Percentiles rank a stretch among this genome's conserved stretches.
These are phyloP conservation scores for Salticus scenicus DNA, from an alignment of 2,888 invertebrate species.

Conservation along the genomic window DNA sequence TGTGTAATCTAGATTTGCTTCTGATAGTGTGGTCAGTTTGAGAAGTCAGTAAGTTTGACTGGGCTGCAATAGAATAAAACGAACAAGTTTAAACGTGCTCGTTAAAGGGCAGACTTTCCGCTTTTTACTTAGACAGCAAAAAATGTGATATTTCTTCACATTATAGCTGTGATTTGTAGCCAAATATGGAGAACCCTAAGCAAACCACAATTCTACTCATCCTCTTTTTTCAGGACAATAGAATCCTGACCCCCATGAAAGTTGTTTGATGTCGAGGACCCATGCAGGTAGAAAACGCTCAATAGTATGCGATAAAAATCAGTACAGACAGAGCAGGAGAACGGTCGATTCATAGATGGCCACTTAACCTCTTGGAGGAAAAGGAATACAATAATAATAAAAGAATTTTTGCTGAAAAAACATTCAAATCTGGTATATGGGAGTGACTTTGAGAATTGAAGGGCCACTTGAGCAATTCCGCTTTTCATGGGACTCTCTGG, in stretches of 20 bases:
- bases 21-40: no score
- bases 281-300: constrained; percentile 26
- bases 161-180: no score
- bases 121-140: no score
- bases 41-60: no score
- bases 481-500: constrained; percentile 13
- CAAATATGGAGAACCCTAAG: constrained; percentile 36
- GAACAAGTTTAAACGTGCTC: no score
- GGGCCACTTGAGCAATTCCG: constrained; percentile 48
- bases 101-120: no score
- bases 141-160: no score
- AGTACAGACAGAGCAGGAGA: constrained; percentile 15
- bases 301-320: constrained; percentile 38
- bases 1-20: no score
- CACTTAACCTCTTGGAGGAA: constrained; percentile 35
- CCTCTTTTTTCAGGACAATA: constrained; percentile 34
- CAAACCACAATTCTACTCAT: constrained; percentile 32
- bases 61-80: no score
- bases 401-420: constrained; percentile 40
- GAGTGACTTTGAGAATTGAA: constrained; percentile 44
- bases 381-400: constrained; percentile 21
- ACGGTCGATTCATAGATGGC: constrained; percentile 52
- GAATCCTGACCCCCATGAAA: constrained; percentile 24
- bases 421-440: constrained; percentile 4
- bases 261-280: constrained; percentile 18